Evolutionary conservation across 2,113 vertebrate species (phyloP).

Genomic region (Manacus vitellinus): DNA sequence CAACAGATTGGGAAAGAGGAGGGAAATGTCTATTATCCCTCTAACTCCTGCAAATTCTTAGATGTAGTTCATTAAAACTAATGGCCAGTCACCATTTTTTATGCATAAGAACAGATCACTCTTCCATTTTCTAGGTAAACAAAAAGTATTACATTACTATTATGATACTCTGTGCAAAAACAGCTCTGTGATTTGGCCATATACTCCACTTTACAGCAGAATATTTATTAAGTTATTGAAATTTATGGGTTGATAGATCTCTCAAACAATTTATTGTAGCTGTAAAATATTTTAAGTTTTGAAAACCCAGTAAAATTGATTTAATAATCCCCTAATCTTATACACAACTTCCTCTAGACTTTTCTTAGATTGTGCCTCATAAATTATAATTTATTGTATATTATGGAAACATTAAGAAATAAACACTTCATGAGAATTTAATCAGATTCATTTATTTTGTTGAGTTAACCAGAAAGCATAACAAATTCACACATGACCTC

Average conservation of each 20-base stretch:
- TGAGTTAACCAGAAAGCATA: slow-evolving; percentile 60
- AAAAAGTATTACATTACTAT: slow-evolving; percentile 31
- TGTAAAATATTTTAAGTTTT: slow-evolving; percentile 73
- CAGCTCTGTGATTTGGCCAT: slow-evolving; percentile 37
- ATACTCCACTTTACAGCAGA: slow-evolving; percentile 37
- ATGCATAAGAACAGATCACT: slow-evolving; percentile 39
- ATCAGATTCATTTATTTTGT: slow-evolving; percentile 63
- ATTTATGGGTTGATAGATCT: slow-evolving; percentile 68
- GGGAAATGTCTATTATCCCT: background rate
- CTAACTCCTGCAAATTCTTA: slow-evolving; percentile 20
- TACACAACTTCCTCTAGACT: slow-evolving; percentile 69
- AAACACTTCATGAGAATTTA: slow-evolving; percentile 70
- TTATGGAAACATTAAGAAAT: slow-evolving; percentile 69
- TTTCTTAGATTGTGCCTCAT: slow-evolving; percentile 68
- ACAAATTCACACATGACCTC: slow-evolving; percentile 58
- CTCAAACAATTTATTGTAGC: slow-evolving; percentile 71
- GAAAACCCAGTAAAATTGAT: slow-evolving; percentile 75
- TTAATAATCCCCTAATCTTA: slow-evolving; percentile 78
- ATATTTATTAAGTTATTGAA: slow-evolving; percentile 78
- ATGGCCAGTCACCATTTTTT: slow-evolving; percentile 12
- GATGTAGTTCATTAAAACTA: slow-evolving; percentile 66
- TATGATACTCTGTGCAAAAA: slow-evolving; percentile 43
- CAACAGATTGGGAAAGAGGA: slow-evolving; percentile 2
- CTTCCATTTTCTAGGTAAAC: slow-evolving; percentile 57
- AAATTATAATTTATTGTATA: slow-evolving; percentile 72